Evolutionary conservation across 2,113 vertebrate genomes (phyloP), one percentile per base, ranked within the genome.

Genomic region (Macquaria australasica): DNA sequence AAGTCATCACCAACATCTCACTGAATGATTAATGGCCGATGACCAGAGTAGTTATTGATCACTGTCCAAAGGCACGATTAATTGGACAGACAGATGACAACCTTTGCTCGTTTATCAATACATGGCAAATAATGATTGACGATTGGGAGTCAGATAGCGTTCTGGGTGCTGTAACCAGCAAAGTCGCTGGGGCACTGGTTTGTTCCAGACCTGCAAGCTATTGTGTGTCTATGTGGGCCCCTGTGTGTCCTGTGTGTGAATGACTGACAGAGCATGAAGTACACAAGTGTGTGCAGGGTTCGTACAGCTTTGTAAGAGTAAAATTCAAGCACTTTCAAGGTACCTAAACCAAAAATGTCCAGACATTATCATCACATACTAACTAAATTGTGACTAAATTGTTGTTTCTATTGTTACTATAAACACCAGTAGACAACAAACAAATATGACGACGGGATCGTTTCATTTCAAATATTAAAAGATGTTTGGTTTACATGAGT

Each of bases 81-180:
- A 87, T 53, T 37, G 6, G 56, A 66, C 77, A 81, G 69, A 72
- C 8, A 37, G 59, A 82, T 84, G 75, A 85, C 77, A 82, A 77
- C 72, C 25, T 70, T 48, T 77, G 55, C 58, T 84, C 75, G 74
- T 80, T 71, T 51, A 80, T 85, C 63, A 16, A 37, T 8, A n/a
- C 5, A 14, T 50, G 0, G 6, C 67, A 67, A 63, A 56, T n/a
- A 81, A 86, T 51, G 74, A 87, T 51, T 73, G 73, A 74, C 84
- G 8, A 72, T 1, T 1, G 20, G 14, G 62, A 41, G 66, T 51
- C 31, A 51, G 21, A 64, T 41, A 8, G 51, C 16, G 37, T 3
- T 56, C 55, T 16, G 8, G 59, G 39, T 51, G 48, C 20, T 64
- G n/a, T 43, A 31, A 62, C 20, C 31, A 58, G 58, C n/a, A 56